phyloP scores from a whole-genome alignment of 2,113 vertebrate genomes.

The Cyanoramphus novaezelandiae region DNA sequence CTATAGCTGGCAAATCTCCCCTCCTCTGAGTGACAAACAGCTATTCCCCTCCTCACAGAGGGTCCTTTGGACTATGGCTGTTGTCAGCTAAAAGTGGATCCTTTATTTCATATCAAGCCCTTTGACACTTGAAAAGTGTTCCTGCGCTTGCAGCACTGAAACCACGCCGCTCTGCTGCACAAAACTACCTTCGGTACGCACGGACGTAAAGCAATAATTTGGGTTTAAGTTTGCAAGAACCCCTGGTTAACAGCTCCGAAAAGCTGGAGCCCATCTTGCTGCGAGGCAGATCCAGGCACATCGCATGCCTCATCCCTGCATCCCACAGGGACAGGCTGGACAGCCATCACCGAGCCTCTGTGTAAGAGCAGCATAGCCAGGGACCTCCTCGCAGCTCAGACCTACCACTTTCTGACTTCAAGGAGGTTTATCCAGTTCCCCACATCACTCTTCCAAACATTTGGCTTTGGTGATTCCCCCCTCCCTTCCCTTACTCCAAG shows the following conservation, averaged over 20 bases:
- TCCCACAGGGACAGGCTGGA: neutral
- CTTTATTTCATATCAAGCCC: neutral
- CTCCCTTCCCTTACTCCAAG: neutral
- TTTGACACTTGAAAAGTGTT: neutral
- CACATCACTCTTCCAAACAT: neutral
- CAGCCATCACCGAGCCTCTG: fast-evolving
- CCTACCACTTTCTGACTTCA: neutral
- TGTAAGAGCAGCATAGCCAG: neutral
- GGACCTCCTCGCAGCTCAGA: neutral
- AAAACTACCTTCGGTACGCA: neutral
- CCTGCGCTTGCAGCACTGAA: neutral
- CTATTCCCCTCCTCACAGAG: neutral
- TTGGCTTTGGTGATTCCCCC: neutral
- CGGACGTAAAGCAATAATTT: fast-evolving
- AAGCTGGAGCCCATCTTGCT: neutral
- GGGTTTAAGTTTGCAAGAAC: neutral
- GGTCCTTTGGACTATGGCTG: neutral
- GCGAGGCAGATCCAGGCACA: neutral
- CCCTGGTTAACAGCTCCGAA: neutral
- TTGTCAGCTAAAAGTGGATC: neutral
- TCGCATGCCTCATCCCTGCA: neutral
- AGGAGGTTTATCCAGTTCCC: neutral
- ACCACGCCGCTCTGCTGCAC: neutral
- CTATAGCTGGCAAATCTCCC: neutral
- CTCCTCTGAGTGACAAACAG: neutral